These are phyloP conservation scores for Belonocnema kinseyi DNA, from an alignment of 1,140 invertebrate species.

Conservation along the genomic window DNA sequence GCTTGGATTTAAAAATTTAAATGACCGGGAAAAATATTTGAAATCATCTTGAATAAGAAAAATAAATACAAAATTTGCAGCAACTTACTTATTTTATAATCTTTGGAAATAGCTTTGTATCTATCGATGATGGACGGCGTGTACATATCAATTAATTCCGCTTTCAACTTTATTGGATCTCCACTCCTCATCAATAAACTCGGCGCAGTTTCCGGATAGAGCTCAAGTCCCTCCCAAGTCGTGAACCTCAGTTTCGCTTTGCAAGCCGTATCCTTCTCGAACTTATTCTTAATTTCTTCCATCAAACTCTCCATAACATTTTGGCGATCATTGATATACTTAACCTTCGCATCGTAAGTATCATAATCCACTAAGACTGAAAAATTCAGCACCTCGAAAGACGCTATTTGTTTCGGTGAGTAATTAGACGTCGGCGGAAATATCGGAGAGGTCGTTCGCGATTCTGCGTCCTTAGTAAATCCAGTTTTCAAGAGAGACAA, in stretches of 20 bases:
- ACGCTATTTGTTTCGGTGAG: background rate
- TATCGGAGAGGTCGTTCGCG: conserved; percentile 54
- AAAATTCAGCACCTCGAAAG: conserved; percentile 47
- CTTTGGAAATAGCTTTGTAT: conserved; percentile 61
- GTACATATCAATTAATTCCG: conserved; percentile 56
- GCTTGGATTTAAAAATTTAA: background rate
- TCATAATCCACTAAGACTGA: conserved; percentile 56
- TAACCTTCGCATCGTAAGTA: conserved; percentile 55
- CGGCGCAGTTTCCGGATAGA: conserved; percentile 47
- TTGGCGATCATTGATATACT: conserved; percentile 50
- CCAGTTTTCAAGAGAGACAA: conserved; percentile 58
- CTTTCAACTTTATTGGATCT: conserved; percentile 46
- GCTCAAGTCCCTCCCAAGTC: conserved; percentile 47
- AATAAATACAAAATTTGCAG: too few relatives aligned
- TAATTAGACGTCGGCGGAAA: background rate
- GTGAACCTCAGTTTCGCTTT: conserved; percentile 50
- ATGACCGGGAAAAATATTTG: too few relatives aligned
- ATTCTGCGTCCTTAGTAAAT: conserved; percentile 49
- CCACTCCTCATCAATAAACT: conserved; percentile 47
- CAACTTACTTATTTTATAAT: conserved; percentile 52
- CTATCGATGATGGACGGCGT: conserved; percentile 60
- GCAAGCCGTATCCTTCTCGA: conserved; percentile 61
- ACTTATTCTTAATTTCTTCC: conserved; percentile 48
- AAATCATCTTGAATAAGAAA: too few relatives aligned
- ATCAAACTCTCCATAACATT: conserved; percentile 47